Conservation (phyloP, 2,797 vertebrate species). For the Spatula clypeata region DNA sequence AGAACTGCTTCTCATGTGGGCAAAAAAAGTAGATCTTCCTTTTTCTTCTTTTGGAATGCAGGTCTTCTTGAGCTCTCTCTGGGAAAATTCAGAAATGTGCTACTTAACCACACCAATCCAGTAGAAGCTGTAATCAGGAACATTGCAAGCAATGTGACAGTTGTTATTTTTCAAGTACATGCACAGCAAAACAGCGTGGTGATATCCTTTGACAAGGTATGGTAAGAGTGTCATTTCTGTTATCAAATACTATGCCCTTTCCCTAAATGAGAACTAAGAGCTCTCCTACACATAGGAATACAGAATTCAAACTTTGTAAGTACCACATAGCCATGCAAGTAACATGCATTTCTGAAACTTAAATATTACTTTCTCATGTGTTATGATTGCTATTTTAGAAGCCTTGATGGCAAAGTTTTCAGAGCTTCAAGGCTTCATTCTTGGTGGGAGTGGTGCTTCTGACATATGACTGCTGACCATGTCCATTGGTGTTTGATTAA, state of each 20-base stretch:
- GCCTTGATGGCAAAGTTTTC: neutral
- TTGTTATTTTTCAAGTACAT: conserved; percentile 93
- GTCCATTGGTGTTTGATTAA: neutral
- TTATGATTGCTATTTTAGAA: neutral
- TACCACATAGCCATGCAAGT: neutral
- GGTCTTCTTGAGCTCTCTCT: conserved; percentile 90
- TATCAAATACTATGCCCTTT: neutral
- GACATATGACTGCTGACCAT: neutral
- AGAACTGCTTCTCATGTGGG: neutral
- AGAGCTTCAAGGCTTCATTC: neutral
- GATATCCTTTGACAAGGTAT: conserved; percentile 90
- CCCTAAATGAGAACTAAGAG: neutral
- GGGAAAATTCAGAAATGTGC: conserved; percentile 91
- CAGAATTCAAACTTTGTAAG: neutral
- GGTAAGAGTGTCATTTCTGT: neutral
- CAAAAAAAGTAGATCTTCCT: neutral
- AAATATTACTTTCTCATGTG: neutral
- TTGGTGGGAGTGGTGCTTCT: neutral
- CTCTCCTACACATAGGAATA: neutral
- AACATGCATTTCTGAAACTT: neutral
- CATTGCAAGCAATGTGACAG: conserved; percentile 87
- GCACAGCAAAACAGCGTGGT: conserved; percentile 89
- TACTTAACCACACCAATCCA: conserved; percentile 85
- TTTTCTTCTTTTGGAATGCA: conserved; percentile 48
- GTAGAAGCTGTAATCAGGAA: conserved; percentile 88